phyloP scores from a whole-genome alignment of 2,113 vertebrate species.

The Pycnonotus jocosus region DNA sequence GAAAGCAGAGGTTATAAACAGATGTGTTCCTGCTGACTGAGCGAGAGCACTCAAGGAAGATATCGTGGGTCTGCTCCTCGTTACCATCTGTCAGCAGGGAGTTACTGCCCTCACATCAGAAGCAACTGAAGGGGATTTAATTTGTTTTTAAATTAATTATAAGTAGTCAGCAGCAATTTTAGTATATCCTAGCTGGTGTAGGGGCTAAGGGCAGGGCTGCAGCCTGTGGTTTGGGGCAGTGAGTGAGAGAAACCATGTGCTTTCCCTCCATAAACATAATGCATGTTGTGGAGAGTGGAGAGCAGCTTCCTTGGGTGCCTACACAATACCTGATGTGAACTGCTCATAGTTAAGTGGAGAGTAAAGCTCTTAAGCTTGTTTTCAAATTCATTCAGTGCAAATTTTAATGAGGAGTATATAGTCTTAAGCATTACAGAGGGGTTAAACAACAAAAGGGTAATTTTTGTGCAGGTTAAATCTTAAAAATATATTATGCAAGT shows the following conservation, averaged over 20 bases:
- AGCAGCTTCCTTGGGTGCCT: neutral
- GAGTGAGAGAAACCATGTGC: neutral
- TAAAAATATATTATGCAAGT: neutral
- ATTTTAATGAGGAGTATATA: neutral
- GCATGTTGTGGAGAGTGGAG: neutral
- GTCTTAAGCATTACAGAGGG: neutral
- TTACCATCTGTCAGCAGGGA: slow-evolving; percentile 5
- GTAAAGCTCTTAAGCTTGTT: neutral
- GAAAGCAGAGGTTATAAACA: neutral
- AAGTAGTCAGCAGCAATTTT: neutral
- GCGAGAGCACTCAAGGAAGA: neutral
- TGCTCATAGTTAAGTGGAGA: neutral
- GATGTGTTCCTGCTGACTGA: neutral
- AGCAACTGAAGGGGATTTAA: neutral
- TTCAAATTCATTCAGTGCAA: neutral
- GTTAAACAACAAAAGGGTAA: neutral
- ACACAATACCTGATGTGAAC: too few species aligned
- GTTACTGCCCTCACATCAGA: neutral
- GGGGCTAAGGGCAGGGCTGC: neutral
- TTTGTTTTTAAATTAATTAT: slow-evolving; percentile 12
- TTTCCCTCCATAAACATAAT: fast-evolving
- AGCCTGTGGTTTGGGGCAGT: neutral
- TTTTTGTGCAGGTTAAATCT: neutral
- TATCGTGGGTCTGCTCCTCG: neutral
- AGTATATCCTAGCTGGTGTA: neutral